These are phyloP conservation scores for Psophia crepitans DNA, from an alignment of 2,113 vertebrate species.

Conservation along the genomic window DNA sequence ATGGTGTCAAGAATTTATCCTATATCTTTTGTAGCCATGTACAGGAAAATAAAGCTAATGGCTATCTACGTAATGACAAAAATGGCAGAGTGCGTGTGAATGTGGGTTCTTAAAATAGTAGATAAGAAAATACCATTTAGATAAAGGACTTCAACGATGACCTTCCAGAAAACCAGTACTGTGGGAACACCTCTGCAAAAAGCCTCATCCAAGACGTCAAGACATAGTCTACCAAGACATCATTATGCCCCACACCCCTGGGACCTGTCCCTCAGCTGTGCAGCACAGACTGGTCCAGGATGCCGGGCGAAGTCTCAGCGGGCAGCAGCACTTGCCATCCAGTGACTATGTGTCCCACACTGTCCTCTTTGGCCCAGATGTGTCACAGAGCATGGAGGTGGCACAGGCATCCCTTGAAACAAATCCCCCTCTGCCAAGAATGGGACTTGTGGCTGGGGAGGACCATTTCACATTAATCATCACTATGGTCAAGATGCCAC, in stretches of 20 bases:
- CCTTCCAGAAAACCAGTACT: background rate
- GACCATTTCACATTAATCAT: background rate
- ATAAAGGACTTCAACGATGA: background rate
- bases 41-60: background rate
- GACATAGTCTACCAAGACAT: background rate
- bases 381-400: background rate
- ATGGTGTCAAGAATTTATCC: background rate
- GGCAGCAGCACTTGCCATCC: background rate
- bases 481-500: background rate
- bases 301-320: background rate
- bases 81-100: background rate
- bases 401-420: background rate
- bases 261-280: background rate
- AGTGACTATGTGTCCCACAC: no score
- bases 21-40: background rate
- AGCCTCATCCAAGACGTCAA: background rate
- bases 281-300: background rate
- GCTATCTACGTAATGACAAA: background rate
- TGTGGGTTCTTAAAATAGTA: background rate
- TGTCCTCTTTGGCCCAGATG: rapidly evolving
- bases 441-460: rapidly evolving
- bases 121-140: background rate
- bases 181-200: background rate
- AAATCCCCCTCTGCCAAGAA: background rate
- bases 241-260: background rate